Percentiles rank a stretch among this genome's conserved stretches.
These are phyloP conservation scores for Neotragus pygmaeus DNA, from an alignment of 2,113 vertebrate species.

Conservation along the genomic window DNA sequence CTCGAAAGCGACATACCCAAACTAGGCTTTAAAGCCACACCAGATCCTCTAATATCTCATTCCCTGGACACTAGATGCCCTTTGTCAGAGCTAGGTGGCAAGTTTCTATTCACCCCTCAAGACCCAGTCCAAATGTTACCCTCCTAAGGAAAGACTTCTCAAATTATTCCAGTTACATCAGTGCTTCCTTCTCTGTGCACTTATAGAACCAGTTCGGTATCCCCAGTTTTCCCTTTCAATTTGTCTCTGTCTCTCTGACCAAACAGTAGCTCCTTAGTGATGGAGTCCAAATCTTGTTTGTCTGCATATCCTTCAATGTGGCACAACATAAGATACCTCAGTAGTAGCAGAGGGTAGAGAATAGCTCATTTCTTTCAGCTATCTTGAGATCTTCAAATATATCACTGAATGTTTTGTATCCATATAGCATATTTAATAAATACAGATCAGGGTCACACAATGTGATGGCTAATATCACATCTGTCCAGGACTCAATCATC, in stretches of 20 bases:
- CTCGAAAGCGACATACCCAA: background rate
- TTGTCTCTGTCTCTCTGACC: background rate
- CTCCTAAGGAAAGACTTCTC: background rate
- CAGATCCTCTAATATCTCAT: background rate
- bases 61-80: background rate
- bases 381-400: background rate
- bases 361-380: background rate
- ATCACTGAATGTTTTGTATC: background rate
- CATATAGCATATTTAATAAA: background rate
- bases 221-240: background rate
- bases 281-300: background rate
- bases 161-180: background rate
- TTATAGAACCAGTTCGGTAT: background rate
- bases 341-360: background rate
- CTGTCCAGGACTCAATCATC: background rate
- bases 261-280: background rate
- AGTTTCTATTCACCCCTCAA: background rate
- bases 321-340: background rate
- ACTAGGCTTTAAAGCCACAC: no score
- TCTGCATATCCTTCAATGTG: background rate
- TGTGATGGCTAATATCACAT: fast-evolving
- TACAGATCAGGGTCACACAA: no score
- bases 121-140: background rate
- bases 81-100: background rate
- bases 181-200: background rate